These are phyloP conservation scores for Aleiodes alternator DNA, from an alignment of 2,888 invertebrate species.

Conservation along the genomic window DNA sequence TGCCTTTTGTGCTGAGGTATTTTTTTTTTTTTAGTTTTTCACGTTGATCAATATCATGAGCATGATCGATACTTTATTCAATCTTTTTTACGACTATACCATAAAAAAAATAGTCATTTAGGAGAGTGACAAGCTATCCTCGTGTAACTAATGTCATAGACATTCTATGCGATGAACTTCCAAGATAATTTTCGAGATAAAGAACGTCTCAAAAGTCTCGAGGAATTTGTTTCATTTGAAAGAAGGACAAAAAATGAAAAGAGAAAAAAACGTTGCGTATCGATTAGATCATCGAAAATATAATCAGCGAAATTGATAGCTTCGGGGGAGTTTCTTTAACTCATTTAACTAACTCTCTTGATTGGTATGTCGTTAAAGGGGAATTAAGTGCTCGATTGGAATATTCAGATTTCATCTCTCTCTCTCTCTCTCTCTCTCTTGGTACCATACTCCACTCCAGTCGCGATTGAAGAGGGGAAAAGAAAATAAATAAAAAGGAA, in stretches of 20 bases:
- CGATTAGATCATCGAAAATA: constrained; percentile 25
- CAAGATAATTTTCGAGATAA: not conserved
- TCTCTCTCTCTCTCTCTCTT: too few species aligned
- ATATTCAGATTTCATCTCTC: constrained; percentile 32
- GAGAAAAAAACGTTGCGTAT: not conserved
- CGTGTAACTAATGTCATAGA: constrained; percentile 19
- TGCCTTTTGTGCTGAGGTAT: constrained; percentile 2
- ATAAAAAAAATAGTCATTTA: constrained; percentile 15
- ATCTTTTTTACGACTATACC: not conserved
- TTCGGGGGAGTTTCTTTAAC: constrained; percentile 9
- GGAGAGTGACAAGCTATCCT: constrained; percentile 9
- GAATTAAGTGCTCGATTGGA: constrained; percentile 28
- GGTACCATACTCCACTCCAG: too few species aligned
- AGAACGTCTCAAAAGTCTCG: not conserved
- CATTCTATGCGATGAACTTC: not conserved
- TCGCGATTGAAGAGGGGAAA: not conserved
- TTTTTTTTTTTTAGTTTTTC: constrained; percentile 7
- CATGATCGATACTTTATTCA: not conserved
- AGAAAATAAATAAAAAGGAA: constrained; percentile 15
- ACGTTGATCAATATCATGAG: constrained; percentile 6
- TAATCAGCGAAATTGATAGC: constrained; percentile 17
- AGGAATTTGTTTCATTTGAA: constrained; percentile 1
- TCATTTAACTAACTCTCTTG: constrained; percentile 31
- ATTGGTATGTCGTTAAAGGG: constrained; percentile 21
- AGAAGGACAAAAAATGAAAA: too few species aligned